A percentile compares a stretch with the other conserved stretches of the same genome.
Conservation (phyloP, 35 echinoderm and acorn worm species). For the Ophioderma brevispina region DNA sequence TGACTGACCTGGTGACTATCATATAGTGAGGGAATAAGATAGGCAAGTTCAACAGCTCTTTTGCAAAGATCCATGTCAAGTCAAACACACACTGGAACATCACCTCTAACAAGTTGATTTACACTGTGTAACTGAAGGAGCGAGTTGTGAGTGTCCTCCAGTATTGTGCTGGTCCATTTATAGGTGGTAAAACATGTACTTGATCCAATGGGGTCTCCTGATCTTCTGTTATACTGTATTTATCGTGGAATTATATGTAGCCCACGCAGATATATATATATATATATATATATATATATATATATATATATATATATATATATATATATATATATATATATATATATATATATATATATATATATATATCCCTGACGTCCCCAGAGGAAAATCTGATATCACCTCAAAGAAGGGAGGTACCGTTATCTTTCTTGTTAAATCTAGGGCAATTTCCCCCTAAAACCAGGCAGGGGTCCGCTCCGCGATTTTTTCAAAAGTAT, state of each 20-base stretch:
- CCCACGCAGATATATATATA: too few species aligned
- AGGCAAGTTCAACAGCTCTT: not conserved
- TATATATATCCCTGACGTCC: too few species aligned
- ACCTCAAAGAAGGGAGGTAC: too few species aligned
- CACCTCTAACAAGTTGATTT: not conserved
- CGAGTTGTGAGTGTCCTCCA: slow-evolving; percentile 29
- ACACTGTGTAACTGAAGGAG: slow-evolving; percentile 13
- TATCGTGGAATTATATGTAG: slow-evolving; percentile 43
- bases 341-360: too few species aligned
- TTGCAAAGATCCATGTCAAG: slow-evolving; percentile 45
- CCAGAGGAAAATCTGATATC: too few species aligned
- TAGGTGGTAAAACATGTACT: slow-evolving; percentile 18
- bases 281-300: too few species aligned
- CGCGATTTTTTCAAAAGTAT: too few species aligned
- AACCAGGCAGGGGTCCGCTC: too few species aligned
- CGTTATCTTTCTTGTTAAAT: too few species aligned
- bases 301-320: too few species aligned
- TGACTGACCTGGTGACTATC: not conserved
- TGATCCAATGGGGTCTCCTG: slow-evolving; percentile 9
- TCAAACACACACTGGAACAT: slow-evolving; percentile 18
- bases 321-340: too few species aligned
- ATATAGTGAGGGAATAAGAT: not conserved
- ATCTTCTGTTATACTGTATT: not conserved
- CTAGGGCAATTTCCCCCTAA: too few species aligned
- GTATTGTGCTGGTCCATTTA: slow-evolving; percentile 54